These are phyloP conservation scores for Engraulis encrasicolus DNA, from an alignment of 2,113 vertebrate species.

Conservation along the genomic window DNA sequence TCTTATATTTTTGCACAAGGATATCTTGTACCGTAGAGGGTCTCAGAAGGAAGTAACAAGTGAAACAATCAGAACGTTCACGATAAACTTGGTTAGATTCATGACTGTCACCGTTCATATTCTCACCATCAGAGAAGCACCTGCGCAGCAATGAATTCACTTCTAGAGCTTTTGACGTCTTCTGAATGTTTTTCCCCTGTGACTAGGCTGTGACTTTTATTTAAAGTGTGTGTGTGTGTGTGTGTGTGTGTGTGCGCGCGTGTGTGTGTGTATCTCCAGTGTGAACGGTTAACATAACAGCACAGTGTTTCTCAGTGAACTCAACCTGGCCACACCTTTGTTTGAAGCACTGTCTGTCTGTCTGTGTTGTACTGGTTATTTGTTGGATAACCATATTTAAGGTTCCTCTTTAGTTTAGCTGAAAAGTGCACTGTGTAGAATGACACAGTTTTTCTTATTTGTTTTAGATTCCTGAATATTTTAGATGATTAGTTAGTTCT, in stretches of 20 bases:
- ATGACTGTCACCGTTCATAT: neutral
- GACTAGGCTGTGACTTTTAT: conserved; percentile 10
- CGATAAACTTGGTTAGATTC: neutral
- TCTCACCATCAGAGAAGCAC: neutral
- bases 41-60: neutral
- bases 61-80: neutral
- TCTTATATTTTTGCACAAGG: conserved; percentile 16
- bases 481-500: neutral
- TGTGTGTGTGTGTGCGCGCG: neutral
- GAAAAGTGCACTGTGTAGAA: neutral
- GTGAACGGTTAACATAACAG: neutral
- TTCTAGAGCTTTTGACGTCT: neutral
- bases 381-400: neutral
- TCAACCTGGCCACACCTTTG: neutral
- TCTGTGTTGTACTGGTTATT: neutral
- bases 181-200: neutral
- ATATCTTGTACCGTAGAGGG: neutral
- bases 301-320: neutral
- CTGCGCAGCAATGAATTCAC: neutral
- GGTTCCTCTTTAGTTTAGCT: neutral
- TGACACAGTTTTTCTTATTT: neutral
- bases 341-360: neutral
- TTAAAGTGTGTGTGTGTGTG: neutral
- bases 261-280: neutral
- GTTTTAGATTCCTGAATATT: neutral